These are phyloP conservation scores for Halcyon chelicuti DNA, from an alignment of 2,797 vertebrate species.

Conservation along the genomic window DNA sequence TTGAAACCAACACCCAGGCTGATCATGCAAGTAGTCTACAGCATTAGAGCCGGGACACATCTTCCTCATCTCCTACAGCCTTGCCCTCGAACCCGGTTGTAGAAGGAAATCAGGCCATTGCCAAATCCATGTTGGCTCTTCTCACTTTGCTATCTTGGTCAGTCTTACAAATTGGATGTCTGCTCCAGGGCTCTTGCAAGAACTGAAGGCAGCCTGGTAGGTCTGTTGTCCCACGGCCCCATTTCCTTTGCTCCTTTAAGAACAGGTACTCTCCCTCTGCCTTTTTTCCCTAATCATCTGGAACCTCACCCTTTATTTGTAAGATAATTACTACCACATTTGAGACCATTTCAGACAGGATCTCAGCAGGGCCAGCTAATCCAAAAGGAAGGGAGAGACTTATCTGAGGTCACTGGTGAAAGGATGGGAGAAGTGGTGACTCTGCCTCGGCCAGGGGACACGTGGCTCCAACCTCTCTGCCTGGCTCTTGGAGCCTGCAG, in stretches of 20 bases:
- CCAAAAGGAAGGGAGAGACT: background rate
- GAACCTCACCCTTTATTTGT: background rate
- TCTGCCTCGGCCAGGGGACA: background rate
- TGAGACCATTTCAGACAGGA: background rate
- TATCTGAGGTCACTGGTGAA: background rate
- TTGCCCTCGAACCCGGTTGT: background rate
- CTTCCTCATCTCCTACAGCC: background rate
- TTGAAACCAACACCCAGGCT: background rate
- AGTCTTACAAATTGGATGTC: background rate
- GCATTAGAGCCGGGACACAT: background rate
- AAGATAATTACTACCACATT: background rate
- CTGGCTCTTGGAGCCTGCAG: background rate
- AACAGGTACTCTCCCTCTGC: background rate
- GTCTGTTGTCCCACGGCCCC: background rate
- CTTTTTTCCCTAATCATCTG: background rate
- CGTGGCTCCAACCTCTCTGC: background rate
- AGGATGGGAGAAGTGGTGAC: background rate
- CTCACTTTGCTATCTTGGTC: background rate
- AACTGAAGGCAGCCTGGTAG: background rate
- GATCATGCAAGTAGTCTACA: background rate
- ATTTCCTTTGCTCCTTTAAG: background rate
- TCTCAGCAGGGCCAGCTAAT: background rate
- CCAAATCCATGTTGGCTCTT: background rate
- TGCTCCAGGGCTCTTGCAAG: background rate
- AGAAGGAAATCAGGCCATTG: background rate